Percentiles rank a stretch among this genome's conserved stretches.
Evolutionary conservation across 1,140 invertebrate genomes (phyloP).

Genomic region (Anadara kagoshimensis): DNA sequence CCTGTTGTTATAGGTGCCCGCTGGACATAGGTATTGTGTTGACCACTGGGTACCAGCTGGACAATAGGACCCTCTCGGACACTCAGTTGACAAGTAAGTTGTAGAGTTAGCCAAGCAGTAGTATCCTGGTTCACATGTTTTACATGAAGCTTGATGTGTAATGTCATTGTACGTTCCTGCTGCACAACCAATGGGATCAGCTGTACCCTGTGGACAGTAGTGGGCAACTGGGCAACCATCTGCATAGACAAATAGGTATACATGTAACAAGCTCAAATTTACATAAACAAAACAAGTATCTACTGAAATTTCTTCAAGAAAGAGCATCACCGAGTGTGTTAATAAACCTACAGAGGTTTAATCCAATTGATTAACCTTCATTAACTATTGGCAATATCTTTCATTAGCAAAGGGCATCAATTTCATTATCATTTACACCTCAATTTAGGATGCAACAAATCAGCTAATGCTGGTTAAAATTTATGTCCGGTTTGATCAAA

Average conservation of each 20-base stretch:
- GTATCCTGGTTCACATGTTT: slow-evolving; percentile 63
- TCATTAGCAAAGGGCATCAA: no score
- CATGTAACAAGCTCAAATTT: no score
- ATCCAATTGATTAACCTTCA: no score
- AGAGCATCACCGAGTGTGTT: no score
- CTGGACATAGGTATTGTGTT: slow-evolving; percentile 60
- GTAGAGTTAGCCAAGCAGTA: slow-evolving; percentile 65
- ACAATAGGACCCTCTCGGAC: slow-evolving; percentile 71
- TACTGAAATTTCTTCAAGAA: no score
- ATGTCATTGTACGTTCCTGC: slow-evolving; percentile 65
- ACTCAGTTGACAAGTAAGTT: slow-evolving; percentile 61
- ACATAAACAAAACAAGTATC: no score
- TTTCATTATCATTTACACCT: no score
- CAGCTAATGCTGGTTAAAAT: no score
- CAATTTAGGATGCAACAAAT: no score
- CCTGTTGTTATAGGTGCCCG: slow-evolving; percentile 70
- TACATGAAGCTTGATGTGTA: slow-evolving; percentile 59
- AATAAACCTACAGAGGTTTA: no score
- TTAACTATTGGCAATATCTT: no score
- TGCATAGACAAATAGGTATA: slow-evolving; percentile 19
- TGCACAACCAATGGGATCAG: slow-evolving; percentile 59
- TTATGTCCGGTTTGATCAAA: no score
- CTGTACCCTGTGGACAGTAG: slow-evolving; percentile 66
- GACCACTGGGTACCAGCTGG: slow-evolving; percentile 57
- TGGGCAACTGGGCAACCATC: slow-evolving; percentile 63